phyloP scores from a whole-genome alignment of 2,113 vertebrate genomes.

The Thalassarche chlororhynchos region DNA sequence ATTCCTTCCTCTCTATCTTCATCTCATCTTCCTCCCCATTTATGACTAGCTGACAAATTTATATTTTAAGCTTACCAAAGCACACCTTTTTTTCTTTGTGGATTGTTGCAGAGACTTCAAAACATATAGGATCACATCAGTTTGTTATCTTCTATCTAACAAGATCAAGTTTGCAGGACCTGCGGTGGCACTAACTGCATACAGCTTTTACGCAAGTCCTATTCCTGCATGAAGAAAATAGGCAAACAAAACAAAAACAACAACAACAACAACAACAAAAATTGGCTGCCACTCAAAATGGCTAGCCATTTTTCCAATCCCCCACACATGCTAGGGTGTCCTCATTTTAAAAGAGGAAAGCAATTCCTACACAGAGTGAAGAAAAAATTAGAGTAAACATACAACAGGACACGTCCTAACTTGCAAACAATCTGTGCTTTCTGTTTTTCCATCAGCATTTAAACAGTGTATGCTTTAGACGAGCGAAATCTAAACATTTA shows the following conservation, averaged over 20 bases:
- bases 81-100: not conserved
- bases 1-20: not conserved
- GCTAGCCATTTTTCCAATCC: not conserved
- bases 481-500: conserved; percentile 35
- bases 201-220: not conserved
- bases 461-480: conserved; percentile 9
- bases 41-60: not conserved
- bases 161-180: not conserved
- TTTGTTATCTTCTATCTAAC: not conserved
- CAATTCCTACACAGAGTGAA: not conserved
- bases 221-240: not conserved
- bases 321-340: too few relatives aligned
- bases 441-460: not conserved
- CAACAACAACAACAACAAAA: not conserved
- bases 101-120: not conserved
- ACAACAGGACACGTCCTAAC: not conserved
- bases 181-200: not conserved
- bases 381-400: not conserved
- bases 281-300: not conserved
- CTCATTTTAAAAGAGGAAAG: not conserved
- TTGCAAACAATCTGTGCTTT: conserved; percentile 26
- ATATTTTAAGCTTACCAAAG: not conserved
- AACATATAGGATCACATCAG: not conserved
- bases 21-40: not conserved
- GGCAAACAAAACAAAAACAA: not conserved